Conservation (phyloP, 2,113 vertebrate genomes). For the Copsychus sechellarum region DNA sequence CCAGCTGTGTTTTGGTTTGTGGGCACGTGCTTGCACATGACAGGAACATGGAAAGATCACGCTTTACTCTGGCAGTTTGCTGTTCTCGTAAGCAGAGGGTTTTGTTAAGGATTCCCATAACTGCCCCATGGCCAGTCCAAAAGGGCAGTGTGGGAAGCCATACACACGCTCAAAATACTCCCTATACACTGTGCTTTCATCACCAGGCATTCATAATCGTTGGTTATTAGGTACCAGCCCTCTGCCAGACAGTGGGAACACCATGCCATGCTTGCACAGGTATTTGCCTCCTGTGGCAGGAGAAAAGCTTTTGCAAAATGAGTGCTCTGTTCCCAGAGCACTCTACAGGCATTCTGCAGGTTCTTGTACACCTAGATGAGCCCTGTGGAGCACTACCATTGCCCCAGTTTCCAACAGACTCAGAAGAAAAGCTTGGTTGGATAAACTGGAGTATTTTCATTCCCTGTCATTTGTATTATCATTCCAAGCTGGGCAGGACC, state of each 20-base stretch:
- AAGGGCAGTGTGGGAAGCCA: rapidly evolving
- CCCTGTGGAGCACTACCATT: not conserved
- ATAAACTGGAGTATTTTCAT: not conserved
- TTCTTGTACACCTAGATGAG: not conserved
- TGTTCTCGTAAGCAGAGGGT: not conserved
- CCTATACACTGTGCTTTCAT: not conserved
- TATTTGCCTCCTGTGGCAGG: not conserved
- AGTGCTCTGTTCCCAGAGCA: not conserved
- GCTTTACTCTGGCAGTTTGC: slow-evolving; percentile 36
- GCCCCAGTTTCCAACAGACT: not conserved
- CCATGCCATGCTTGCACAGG: too few relatives aligned
- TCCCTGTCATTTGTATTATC: not conserved
- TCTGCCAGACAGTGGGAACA: not conserved
- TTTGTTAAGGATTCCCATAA: not conserved
- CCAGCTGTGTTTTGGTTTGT: slow-evolving; percentile 80
- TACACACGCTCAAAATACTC: rapidly evolving
- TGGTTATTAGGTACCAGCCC: not conserved
- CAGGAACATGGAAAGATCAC: slow-evolving; percentile 63
- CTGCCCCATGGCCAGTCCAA: not conserved
- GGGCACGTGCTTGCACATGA: slow-evolving; percentile 72
- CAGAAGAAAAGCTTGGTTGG: not conserved
- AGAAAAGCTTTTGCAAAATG: not conserved
- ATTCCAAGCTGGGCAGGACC: not conserved
- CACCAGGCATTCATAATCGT: not conserved
- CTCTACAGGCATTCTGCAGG: rapidly evolving